Evolutionary conservation across 1,140 invertebrate species (phyloP), one percentile per base, ranked within the genome.

Genomic region (Atta colombica): DNA sequence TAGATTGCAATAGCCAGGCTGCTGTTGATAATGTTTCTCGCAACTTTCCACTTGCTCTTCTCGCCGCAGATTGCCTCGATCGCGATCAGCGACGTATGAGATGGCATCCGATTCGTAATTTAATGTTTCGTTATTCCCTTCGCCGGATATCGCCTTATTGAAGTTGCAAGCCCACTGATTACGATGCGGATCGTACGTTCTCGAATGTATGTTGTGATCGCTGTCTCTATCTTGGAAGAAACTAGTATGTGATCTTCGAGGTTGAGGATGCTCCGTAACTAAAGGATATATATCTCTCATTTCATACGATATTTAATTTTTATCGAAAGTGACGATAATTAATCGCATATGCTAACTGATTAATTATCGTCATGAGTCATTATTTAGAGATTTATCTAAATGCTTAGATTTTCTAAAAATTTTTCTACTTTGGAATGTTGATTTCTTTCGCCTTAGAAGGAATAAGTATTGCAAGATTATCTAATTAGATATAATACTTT

Each of bases 1-100:
- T 7, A 92, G 82, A 10, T 88, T 93, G 69, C 75, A 90, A 60
- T 85, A 92, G 61, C 89, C 93, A 3, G 61, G 80, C 21, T 91
- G 86, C 18, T 77, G 68, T 55, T 66, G 69, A 8, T 68, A 21
- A 14, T 71, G 28, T 6, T 6, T 66, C 31, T 28, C 55, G 10
- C 53, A 25, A 4, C 14, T 80, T 7, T 69, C n/a, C n/a, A 31
- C 25, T 69, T 80, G 5, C 3, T 63, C 58, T 0, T 72, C 21
- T 39, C 71, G 55, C 10, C 58, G 35, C 25, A 49, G 45, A 39
- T 69, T 39, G 6, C 10, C n/a, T 53, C 16, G 72, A 45, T 63
- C 60, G 21, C 35, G 45, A 39, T 35, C 81, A 6, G n/a, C 49
- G 16, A 25, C 35, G 21, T 63, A 51, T 6, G 85, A 81, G 16